Conservation (phyloP, 2,888 invertebrate species). For the Osmoderma eremita region DNA sequence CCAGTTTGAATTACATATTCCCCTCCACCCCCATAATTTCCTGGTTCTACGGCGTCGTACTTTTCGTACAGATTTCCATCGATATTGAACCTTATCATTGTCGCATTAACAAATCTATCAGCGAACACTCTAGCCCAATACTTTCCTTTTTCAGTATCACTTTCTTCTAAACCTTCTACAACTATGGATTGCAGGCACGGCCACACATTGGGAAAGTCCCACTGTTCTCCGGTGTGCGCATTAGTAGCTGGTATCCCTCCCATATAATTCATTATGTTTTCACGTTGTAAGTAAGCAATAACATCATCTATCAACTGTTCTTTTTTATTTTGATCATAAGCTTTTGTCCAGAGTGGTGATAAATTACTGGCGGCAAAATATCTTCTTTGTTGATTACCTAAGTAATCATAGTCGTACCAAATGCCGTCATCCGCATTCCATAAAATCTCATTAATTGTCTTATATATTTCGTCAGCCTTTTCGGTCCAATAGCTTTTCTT, state of each 20-base stretch:
- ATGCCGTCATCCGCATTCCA: slow-evolving; percentile 80
- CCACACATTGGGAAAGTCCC: slow-evolving; percentile 90
- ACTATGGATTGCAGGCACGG: slow-evolving; percentile 82
- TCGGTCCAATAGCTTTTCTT: slow-evolving; percentile 67
- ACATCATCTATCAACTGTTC: slow-evolving; percentile 61
- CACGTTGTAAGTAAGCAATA: slow-evolving; percentile 67
- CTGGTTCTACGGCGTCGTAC: slow-evolving; percentile 73
- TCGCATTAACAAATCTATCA: slow-evolving; percentile 74
- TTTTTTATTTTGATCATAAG: slow-evolving; percentile 29
- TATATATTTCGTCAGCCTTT: slow-evolving; percentile 68
- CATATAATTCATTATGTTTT: slow-evolving; percentile 57
- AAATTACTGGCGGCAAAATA: slow-evolving; percentile 66
- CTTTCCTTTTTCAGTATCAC: slow-evolving; percentile 67
- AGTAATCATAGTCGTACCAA: slow-evolving; percentile 83
- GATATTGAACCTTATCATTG: slow-evolving; percentile 71
- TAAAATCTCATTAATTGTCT: slow-evolving; percentile 71
- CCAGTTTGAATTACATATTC: slow-evolving; percentile 58
- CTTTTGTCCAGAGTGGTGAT: slow-evolving; percentile 76
- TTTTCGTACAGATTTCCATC: slow-evolving; percentile 77
- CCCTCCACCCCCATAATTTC: slow-evolving; percentile 69
- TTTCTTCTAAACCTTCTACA: slow-evolving; percentile 69
- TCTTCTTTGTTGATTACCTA: slow-evolving; percentile 67
- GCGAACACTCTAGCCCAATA: slow-evolving; percentile 73
- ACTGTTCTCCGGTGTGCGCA: slow-evolving; percentile 74
- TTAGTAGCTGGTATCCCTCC: slow-evolving; percentile 79